Conservation (phyloP, 64 coral and sea anemone species). For the Hydrozoanthus tunicans region DNA sequence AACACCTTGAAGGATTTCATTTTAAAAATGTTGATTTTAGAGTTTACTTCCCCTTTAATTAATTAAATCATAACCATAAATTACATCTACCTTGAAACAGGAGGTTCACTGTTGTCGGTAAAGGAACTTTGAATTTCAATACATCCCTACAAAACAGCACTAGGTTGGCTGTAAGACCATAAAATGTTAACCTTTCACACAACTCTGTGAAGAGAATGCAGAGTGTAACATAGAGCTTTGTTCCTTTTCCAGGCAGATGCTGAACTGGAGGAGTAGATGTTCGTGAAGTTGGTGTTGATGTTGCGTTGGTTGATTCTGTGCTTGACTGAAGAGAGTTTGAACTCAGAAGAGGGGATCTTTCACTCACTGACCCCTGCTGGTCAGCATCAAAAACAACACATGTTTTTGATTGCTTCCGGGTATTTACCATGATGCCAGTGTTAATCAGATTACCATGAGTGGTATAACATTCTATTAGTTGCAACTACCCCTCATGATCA, state of each 20-base stretch:
- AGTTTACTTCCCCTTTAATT: too few relatives aligned
- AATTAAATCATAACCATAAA: too few relatives aligned
- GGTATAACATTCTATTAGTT: too few relatives aligned
- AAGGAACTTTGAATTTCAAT: constrained; percentile 15
- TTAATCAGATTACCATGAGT: too few relatives aligned
- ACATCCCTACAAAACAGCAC: constrained; percentile 66
- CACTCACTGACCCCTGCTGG: not conserved
- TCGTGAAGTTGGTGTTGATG: not conserved
- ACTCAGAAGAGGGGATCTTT: constrained; percentile 19
- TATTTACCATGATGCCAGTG: not conserved
- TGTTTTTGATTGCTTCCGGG: not conserved
- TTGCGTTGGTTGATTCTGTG: not conserved
- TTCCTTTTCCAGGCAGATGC: constrained; percentile 15
- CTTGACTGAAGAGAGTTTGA: constrained; percentile 13
- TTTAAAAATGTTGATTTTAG: too few relatives aligned
- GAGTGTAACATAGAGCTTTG: constrained; percentile 57
- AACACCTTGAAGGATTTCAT: too few relatives aligned
- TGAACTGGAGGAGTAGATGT: not conserved
- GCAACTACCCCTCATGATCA: too few relatives aligned
- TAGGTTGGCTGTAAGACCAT: constrained; percentile 81
- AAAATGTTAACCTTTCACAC: constrained; percentile 87
- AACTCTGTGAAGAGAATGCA: constrained; percentile 86
- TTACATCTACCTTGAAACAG: constrained; percentile 61
- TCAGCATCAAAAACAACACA: not conserved
- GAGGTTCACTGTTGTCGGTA: constrained; percentile 55